Percentiles rank a stretch among this genome's conserved stretches.
Evolutionary conservation across 2,797 vertebrate species (phyloP).

Genomic region (Loris lydekkerianus): DNA sequence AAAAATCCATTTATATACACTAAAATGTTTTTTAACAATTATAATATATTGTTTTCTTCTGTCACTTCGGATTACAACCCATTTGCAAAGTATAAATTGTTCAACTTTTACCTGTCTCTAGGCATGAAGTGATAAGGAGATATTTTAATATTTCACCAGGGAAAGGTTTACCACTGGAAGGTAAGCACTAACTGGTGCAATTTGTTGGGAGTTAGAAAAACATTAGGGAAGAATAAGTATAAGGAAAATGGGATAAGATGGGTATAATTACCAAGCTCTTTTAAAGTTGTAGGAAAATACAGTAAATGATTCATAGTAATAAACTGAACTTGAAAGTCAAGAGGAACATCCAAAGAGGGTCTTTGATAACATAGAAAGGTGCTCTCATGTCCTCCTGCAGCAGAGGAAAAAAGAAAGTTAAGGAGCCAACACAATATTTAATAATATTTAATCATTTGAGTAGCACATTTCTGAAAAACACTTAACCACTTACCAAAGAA

Average conservation of each 20-base stretch:
- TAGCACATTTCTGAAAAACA: background rate
- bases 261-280: background rate
- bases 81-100: conserved; percentile 48
- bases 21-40: conserved; percentile 59
- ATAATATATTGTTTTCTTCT: conserved; percentile 36
- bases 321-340: background rate
- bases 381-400: background rate
- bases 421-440: background rate
- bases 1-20: conserved; percentile 55
- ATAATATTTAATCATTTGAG: background rate
- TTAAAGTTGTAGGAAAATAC: background rate
- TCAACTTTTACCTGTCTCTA: conserved; percentile 18
- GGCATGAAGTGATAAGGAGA: background rate
- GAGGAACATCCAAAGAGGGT: background rate
- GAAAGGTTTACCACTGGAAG: background rate
- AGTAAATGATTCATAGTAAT: background rate
- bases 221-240: background rate
- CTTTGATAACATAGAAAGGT: background rate
- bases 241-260: background rate
- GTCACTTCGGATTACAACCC: conserved; percentile 15
- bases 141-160: background rate
- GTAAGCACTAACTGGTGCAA: background rate
- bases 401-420: background rate
- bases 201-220: background rate
- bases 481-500: background rate